Percentiles rank a stretch among this genome's conserved stretches.
Evolutionary conservation across 35 echinoderm and acorn worm genomes (phyloP).

Genomic region (Ophioderma brevispina): DNA sequence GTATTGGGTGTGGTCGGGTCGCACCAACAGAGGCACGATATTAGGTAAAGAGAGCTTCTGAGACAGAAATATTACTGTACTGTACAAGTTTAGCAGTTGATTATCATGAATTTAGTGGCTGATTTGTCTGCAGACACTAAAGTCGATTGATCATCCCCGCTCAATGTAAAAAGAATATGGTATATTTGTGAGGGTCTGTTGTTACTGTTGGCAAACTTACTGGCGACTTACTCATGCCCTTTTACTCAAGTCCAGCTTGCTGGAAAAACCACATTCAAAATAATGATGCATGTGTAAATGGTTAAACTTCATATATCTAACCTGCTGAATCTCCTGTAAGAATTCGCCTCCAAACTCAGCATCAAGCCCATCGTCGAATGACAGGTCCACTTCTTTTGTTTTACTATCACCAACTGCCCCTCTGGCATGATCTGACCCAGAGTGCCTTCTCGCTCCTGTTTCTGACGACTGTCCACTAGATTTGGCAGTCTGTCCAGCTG

Average conservation of each 20-base stretch:
- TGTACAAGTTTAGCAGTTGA: no score
- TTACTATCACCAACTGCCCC: neutral
- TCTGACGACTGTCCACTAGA: neutral
- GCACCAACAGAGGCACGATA: no score
- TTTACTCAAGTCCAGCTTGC: neutral
- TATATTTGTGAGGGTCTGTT: neutral
- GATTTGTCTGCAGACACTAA: neutral
- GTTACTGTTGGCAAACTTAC: neutral
- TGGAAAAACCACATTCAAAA: no score
- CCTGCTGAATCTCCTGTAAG: conserved; percentile 47
- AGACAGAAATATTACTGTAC: no score
- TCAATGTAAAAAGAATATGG: neutral
- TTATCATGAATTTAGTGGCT: no score
- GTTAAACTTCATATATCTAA: neutral
- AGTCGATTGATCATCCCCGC: neutral
- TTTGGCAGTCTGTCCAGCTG: neutral
- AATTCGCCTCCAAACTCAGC: conserved; percentile 18
- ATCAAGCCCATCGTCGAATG: neutral
- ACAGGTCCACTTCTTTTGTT: neutral
- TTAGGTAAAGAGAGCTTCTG: no score
- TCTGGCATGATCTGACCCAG: neutral
- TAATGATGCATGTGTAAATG: neutral
- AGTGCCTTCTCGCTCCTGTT: neutral
- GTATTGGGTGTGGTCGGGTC: no score
- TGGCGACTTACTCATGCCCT: neutral